These are phyloP conservation scores for Spicauda simplicius DNA, from an alignment of 2,888 invertebrate genomes.

Conservation along the genomic window DNA sequence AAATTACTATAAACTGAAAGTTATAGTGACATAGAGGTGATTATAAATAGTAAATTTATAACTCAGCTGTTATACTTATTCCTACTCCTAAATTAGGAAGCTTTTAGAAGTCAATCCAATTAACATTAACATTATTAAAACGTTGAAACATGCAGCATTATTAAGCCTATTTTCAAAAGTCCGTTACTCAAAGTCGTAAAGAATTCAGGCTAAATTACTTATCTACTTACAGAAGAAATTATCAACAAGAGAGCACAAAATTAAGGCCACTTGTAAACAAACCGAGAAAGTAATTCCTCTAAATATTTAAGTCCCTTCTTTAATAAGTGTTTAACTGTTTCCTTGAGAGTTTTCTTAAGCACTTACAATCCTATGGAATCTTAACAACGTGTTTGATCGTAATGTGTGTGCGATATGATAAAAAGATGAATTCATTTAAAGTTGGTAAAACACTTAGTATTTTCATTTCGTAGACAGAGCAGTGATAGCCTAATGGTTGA, in stretches of 20 bases:
- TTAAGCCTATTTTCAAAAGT: neutral
- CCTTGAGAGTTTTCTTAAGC: conserved; percentile 25
- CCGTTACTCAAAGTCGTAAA: neutral
- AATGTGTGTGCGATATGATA: neutral
- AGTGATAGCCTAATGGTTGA: no score
- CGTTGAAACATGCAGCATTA: neutral
- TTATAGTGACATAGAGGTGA: no score
- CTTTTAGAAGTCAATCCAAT: no score
- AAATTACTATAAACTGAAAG: no score
- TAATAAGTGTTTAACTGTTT: conserved; percentile 31
- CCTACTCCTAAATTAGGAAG: no score
- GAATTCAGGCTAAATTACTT: neutral
- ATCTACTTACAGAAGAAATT: conserved; percentile 3
- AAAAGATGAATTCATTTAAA: neutral
- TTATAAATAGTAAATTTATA: no score
- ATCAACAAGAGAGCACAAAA: conserved; percentile 2
- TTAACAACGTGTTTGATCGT: neutral
- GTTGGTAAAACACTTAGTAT: no score
- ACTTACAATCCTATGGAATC: conserved; percentile 10
- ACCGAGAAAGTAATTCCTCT: conserved; percentile 13
- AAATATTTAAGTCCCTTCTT: conserved; percentile 32
- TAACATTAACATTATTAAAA: no score
- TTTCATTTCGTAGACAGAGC: no score
- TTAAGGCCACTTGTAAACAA: conserved; percentile 15
- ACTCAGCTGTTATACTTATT: no score